Base-by-base conservation (phyloP, 1,140 invertebrate species). In the Rhyacophila brunnea region DNA sequence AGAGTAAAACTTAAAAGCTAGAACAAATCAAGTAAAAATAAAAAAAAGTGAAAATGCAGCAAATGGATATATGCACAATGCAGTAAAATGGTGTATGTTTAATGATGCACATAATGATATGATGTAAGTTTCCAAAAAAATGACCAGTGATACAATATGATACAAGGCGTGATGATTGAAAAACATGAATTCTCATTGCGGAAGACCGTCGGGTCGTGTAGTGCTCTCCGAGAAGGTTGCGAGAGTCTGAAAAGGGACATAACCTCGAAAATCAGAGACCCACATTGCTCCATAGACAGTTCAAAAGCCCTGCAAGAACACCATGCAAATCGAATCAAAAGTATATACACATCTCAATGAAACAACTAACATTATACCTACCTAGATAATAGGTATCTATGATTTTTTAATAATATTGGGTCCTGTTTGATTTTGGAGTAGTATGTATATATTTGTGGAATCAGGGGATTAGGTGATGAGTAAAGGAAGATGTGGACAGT, bases 61-160 rank as follows among this genome's bases (percentile, higher is more conserved):
- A 43, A 44, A 53, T 53, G 40, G 42, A 42, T 42, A 52, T 53
- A 53, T 53, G 40, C 50, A 53, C 50, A 53, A 53, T 53, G 50
- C 40, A 14, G n/a, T 3, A 53, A 35, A 42, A 19, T 19, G 18
- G n/a, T 17, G 43, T 17, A 19, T 3, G 7, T 3, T 5, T 14
- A 6, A 19, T 11, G 6, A 45, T 45, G 18, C 18, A 45, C 15
- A 40, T 6, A 45, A 45, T 45, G 43, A n/a, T 17, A n/a, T 2
- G 18, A 19, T 45, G 43, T 11, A 17, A 17, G 4, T 45, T 40
- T 13, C 38, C 49, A 54, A 46, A 36, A 54, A 56, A 17, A 56
- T 48, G 49, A 18, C 45, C 38, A 45, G 45, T 56, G 54, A 48
- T 42, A n/a, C 32, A 36, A 55, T 28, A 15, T 35, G 36, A 18